phyloP scores from a whole-genome alignment of 2,888 invertebrate genomes.

The Diaperis boleti region DNA sequence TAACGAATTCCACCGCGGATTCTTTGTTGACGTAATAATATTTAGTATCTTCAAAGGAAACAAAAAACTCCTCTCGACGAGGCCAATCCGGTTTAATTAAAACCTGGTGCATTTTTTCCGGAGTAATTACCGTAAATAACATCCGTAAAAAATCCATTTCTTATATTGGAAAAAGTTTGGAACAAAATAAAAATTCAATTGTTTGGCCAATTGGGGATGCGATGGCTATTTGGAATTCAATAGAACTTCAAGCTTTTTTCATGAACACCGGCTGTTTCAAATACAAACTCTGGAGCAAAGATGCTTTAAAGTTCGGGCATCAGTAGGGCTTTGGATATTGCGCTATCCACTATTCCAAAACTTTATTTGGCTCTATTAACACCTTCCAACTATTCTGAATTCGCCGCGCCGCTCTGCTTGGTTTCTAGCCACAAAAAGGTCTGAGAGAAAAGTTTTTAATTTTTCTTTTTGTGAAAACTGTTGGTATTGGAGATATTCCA shows the following conservation, averaged over 20 bases:
- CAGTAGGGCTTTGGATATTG: slow-evolving; percentile 37
- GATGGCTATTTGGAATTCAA: slow-evolving; percentile 37
- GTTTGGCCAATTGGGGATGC: slow-evolving; percentile 35
- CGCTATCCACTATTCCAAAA: slow-evolving; percentile 38
- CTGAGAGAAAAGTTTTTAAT: too few relatives aligned
- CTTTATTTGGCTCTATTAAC: slow-evolving; percentile 36
- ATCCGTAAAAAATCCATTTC: slow-evolving; percentile 22
- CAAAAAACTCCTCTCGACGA: slow-evolving; percentile 7
- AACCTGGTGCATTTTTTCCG: slow-evolving; percentile 9
- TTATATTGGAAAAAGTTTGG: slow-evolving; percentile 28
- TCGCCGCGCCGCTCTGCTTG: too few relatives aligned
- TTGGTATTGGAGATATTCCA: too few relatives aligned
- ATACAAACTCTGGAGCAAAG: slow-evolving; percentile 42
- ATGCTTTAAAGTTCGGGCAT: slow-evolving; percentile 41
- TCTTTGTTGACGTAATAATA: slow-evolving; percentile 20
- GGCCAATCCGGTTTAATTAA: slow-evolving; percentile 15
- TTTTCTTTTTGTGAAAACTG: too few relatives aligned
- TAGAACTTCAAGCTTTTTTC: slow-evolving; percentile 40
- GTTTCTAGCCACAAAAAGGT: too few relatives aligned
- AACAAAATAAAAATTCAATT: slow-evolving; percentile 34
- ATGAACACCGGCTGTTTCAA: slow-evolving; percentile 42
- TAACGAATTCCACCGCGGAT: slow-evolving; percentile 12
- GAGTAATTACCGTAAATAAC: slow-evolving; percentile 26
- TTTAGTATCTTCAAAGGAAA: slow-evolving; percentile 12
- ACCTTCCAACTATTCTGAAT: slow-evolving; percentile 19